Base-by-base conservation (phyloP, 2,888 invertebrate genomes). In the Anodontia alba region DNA sequence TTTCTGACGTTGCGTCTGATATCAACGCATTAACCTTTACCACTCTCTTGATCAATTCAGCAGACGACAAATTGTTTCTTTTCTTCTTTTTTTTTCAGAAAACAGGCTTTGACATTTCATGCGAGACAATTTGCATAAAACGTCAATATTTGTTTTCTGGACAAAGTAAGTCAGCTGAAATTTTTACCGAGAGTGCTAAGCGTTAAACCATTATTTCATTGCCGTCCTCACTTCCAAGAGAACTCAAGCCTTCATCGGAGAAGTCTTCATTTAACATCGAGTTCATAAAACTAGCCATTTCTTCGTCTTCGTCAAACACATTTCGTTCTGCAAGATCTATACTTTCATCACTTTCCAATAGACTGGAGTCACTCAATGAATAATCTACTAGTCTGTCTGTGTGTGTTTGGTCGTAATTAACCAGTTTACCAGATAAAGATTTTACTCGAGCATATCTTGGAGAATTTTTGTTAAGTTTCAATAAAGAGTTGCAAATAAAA, bases 281-380 rank as follows among this genome's bases (percentile, higher is more conserved):
- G 20, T 78, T 78, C 85, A 85, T 85, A 62, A 85, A 85, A 66
- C 85, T 85, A 8, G 80, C 85, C 80, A 85, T 80, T 73, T 78
- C 82, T 26, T 80, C 82, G 29, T 85, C 85, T 71, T 85, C 85
- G 20, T 78, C 70, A 54, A 85, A 82, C 0, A 78, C 49, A 54
- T 62, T 62, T 33, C 62, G 31, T 17, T 62, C 62, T 33, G 33
- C 31, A 12, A 62, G 1, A 62, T 62, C 62, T 2, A 62, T 5
- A 62, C 33, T 33, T 33, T 62, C 62, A 62, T 17, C 12, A 33
- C 62, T 62, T 7, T 62, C 62, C 29, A 33, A 62, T 20, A 69
- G 5, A 46, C 69, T 69, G 29, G 54, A 17, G 26, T 84, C 81
- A n/a, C 78, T 84, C 2, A 81, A n/a, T 51, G 81, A 81, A 71